Percentiles rank a stretch among this genome's conserved stretches.
phyloP scores from a whole-genome alignment of 2,888 invertebrate genomes.

The Agrochola lota region DNA sequence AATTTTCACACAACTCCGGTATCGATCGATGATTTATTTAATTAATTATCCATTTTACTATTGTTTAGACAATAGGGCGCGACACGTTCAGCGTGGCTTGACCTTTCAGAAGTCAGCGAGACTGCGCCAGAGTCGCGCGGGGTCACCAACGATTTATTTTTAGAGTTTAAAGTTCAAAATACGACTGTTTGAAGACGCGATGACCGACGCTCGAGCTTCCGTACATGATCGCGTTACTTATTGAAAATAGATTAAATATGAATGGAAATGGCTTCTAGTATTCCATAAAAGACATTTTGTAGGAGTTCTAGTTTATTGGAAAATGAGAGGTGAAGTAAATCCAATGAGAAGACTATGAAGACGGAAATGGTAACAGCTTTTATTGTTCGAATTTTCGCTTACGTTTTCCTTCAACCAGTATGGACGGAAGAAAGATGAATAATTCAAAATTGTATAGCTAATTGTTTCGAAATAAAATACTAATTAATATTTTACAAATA shows the following conservation, averaged over 20 bases:
- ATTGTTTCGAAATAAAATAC: background rate
- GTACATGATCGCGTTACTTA: conserved; percentile 67
- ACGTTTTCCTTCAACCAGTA: background rate
- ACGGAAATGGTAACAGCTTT: background rate
- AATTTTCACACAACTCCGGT: conserved; percentile 25
- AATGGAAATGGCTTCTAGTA: background rate
- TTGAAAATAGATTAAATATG: conserved; percentile 62
- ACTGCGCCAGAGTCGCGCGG: conserved; percentile 88
- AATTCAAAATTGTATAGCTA: background rate
- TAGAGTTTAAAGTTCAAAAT: conserved; percentile 91
- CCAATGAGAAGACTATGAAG: background rate
- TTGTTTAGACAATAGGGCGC: conserved; percentile 77
- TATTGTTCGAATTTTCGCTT: background rate
- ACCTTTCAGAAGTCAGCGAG: conserved; percentile 88
- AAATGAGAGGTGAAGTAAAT: background rate
- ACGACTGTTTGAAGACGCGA: conserved; percentile 82
- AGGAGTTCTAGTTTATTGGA: background rate
- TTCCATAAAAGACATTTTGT: background rate
- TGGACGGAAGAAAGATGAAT: background rate
- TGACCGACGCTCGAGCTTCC: conserved; percentile 73
- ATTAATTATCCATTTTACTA: conserved; percentile 67
- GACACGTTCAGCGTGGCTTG: conserved; percentile 85
- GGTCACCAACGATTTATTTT: conserved; percentile 89
- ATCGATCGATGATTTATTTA: conserved; percentile 38
- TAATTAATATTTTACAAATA: too few relatives aligned